Conservation (phyloP, 2,888 invertebrate species). For the Phaedon cochleariae region DNA sequence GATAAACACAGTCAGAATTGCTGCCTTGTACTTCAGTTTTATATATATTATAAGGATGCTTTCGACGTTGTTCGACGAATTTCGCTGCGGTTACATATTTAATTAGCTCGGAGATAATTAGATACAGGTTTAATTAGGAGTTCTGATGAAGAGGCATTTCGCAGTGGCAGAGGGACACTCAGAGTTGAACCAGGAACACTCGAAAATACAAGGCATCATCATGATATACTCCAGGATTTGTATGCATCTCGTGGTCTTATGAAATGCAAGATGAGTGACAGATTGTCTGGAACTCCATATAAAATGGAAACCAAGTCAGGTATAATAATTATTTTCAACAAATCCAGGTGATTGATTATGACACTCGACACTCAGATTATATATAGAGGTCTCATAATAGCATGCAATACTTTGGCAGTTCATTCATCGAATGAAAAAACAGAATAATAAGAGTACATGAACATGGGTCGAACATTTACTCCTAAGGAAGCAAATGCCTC, state of each 20-base stretch:
- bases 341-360: no score
- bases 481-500: no score
- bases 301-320: no score
- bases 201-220: neutral
- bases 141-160: slow-evolving; percentile 62
- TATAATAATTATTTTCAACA: no score
- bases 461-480: no score
- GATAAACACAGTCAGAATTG: slow-evolving; percentile 58
- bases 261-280: no score
- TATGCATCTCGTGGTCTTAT: neutral
- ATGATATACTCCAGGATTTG: neutral
- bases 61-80: slow-evolving; percentile 55
- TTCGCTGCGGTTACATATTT: slow-evolving; percentile 59
- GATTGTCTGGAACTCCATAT: no score
- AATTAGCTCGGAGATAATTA: slow-evolving; percentile 61
- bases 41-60: slow-evolving; percentile 52
- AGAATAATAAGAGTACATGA: no score
- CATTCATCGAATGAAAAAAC: no score
- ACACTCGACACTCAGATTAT: no score
- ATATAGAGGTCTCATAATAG: no score
- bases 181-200: neutral
- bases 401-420: no score
- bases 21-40: slow-evolving; percentile 59
- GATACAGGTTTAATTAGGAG: slow-evolving; percentile 62
- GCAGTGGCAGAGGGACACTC: slow-evolving; percentile 44